Conservation (phyloP, 2,888 invertebrate genomes). For the Drosophila mimica region DNA sequence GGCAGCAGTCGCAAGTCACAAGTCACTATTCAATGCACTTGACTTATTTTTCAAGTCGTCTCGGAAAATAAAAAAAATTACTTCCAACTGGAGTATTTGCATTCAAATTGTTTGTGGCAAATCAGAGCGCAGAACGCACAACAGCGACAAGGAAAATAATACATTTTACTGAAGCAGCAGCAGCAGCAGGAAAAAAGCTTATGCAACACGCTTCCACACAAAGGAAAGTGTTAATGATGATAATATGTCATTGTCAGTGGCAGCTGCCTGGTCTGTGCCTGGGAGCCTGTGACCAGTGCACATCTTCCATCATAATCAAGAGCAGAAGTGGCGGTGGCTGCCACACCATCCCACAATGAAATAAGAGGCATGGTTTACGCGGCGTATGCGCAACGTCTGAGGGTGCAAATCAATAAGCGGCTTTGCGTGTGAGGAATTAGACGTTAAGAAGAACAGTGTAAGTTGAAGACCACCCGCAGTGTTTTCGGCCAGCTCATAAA, state of each 20-base stretch:
- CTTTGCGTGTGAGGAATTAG: slow-evolving; percentile 50
- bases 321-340: slow-evolving; percentile 14
- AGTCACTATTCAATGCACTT: slow-evolving; percentile 67
- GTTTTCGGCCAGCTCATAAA: slow-evolving; percentile 64
- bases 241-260: slow-evolving; percentile 77
- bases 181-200: slow-evolving; percentile 16
- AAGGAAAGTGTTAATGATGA: slow-evolving; percentile 74
- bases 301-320: slow-evolving; percentile 67
- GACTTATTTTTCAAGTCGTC: slow-evolving; percentile 60
- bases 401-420: slow-evolving; percentile 52
- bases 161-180: neutral
- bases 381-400: slow-evolving; percentile 56
- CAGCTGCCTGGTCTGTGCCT: slow-evolving; percentile 49
- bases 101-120: slow-evolving; percentile 56
- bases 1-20: slow-evolving; percentile 15
- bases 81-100: slow-evolving; percentile 64
- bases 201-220: slow-evolving; percentile 23
- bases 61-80: slow-evolving; percentile 48
- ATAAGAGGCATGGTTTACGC: slow-evolving; percentile 31
- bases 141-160: slow-evolving; percentile 6
- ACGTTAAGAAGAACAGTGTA: slow-evolving; percentile 26
- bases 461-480: slow-evolving; percentile 51
- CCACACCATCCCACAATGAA: slow-evolving; percentile 18
- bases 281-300: slow-evolving; percentile 35
- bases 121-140: slow-evolving; percentile 39